phyloP scores from a whole-genome alignment of 2,888 invertebrate species.

The Tiliacea aurago region DNA sequence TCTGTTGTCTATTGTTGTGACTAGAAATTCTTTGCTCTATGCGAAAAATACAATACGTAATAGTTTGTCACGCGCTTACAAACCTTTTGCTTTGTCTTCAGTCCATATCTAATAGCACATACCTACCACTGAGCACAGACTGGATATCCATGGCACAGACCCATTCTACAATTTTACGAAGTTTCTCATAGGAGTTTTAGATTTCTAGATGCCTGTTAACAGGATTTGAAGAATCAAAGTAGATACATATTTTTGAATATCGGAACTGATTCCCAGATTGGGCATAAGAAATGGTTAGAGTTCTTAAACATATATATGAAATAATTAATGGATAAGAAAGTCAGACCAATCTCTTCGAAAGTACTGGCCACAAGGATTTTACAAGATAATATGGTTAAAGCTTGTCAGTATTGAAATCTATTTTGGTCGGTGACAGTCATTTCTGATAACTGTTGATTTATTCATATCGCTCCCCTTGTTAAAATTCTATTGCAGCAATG shows the following conservation, averaged over 20 bases:
- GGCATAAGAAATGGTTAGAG: neutral
- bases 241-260: neutral
- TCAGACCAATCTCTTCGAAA: neutral
- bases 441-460: constrained; percentile 52
- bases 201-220: neutral
- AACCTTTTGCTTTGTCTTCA: constrained; percentile 35
- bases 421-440: constrained; percentile 37
- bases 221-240: neutral
- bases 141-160: neutral
- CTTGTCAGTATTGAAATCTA: constrained; percentile 33
- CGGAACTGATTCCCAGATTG: neutral
- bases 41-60: constrained; percentile 55
- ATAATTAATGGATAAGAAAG: neutral
- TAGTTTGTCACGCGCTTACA: constrained; percentile 42
- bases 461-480: constrained; percentile 48
- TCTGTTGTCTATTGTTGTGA: constrained; percentile 59
- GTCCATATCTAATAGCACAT: constrained; percentile 13
- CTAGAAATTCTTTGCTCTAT: constrained; percentile 51
- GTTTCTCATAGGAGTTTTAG: constrained; percentile 11
- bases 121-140: too few species aligned
- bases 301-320: neutral
- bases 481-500: constrained; percentile 56
- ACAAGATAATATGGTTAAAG: constrained; percentile 5
- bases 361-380: neutral
- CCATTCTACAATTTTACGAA: neutral